A percentile compares a stretch with the other conserved stretches of the same genome.
phyloP scores from a whole-genome alignment of 2,113 vertebrate species.

The Mustelus asterias region DNA sequence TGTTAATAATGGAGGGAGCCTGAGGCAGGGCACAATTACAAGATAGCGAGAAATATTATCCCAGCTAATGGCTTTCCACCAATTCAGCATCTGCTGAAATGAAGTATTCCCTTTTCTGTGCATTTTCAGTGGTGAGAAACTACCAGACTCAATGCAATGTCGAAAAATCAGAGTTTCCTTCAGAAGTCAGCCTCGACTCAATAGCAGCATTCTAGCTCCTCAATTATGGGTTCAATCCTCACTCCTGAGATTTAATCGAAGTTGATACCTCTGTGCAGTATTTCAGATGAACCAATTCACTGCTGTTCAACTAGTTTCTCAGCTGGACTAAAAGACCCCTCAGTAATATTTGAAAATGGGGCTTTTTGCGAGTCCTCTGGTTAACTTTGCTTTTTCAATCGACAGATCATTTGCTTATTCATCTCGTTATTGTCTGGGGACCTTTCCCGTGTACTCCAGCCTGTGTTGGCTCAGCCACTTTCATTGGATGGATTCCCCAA shows the following conservation, averaged over 20 bases:
- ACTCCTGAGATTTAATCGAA: background rate
- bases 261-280: background rate
- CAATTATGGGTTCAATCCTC: background rate
- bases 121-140: background rate
- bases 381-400: background rate
- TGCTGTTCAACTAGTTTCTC: background rate
- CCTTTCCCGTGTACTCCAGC: background rate
- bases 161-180: background rate
- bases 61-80: slow-evolving; percentile 13
- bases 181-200: background rate
- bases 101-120: background rate
- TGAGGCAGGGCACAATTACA: slow-evolving; percentile 23
- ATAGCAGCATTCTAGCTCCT: background rate
- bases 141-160: background rate
- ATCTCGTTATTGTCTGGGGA: background rate
- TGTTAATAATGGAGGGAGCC: background rate
- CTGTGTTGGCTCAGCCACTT: background rate
- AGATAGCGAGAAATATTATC: background rate
- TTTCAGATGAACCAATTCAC: background rate
- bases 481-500: background rate
- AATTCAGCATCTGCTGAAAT: background rate
- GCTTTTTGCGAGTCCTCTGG: background rate
- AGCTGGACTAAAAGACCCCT: background rate
- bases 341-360: background rate
- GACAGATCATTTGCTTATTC: background rate